These are phyloP conservation scores for Nixonia krombeini DNA, from an alignment of 1,140 invertebrate species.

Conservation along the genomic window DNA sequence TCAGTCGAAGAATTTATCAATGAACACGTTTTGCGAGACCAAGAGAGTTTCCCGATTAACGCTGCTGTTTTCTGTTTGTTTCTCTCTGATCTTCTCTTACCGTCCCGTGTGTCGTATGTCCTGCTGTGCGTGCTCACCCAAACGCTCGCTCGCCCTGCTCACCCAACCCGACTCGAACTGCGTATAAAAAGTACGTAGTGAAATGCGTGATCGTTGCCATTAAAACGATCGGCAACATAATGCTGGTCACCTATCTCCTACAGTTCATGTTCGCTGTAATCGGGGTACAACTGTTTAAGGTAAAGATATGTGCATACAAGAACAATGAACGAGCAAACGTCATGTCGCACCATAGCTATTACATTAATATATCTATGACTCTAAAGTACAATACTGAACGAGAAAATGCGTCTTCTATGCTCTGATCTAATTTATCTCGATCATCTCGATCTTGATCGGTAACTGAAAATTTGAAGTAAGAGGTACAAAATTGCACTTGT, in stretches of 20 bases:
- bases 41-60: constrained; percentile 56
- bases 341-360: constrained; percentile 37
- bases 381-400: background rate
- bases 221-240: constrained; percentile 99
- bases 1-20: too few relatives aligned
- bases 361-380: constrained; percentile 10
- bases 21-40: background rate
- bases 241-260: constrained; percentile 98
- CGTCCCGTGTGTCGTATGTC: constrained; percentile 62
- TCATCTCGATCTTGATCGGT: too few relatives aligned
- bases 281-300: constrained; percentile 99
- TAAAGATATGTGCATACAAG: constrained; percentile 73
- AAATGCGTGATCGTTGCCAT: constrained; percentile 99
- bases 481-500: too few relatives aligned
- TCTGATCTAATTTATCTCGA: background rate
- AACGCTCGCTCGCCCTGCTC: constrained; percentile 45
- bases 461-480: too few relatives aligned
- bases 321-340: constrained; percentile 47
- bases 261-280: constrained; percentile 99
- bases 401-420: background rate
- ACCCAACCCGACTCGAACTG: constrained; percentile 58
- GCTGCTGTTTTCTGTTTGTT: constrained; percentile 67
- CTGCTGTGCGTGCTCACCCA: constrained; percentile 61
- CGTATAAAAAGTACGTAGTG: constrained; percentile 90
- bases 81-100: constrained; percentile 62